Conservation (phyloP, 2,797 vertebrate genomes). For the Poecilia gillii region DNA sequence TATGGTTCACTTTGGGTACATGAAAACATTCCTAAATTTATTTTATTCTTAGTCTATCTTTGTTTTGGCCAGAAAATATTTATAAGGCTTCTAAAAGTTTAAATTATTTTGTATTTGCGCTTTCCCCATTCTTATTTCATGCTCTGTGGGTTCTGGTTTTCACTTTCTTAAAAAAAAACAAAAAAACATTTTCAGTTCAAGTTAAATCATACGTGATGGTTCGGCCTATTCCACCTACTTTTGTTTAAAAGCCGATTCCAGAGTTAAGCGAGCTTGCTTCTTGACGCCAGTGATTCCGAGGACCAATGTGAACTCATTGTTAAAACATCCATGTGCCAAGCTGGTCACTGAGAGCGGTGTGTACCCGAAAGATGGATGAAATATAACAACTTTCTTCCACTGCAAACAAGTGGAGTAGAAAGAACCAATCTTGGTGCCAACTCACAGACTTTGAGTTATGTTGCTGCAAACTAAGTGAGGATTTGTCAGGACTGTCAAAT, state of each 20-base stretch:
- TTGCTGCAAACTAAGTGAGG: background rate
- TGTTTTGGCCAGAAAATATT: background rate
- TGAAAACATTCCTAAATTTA: background rate
- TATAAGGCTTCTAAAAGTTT: background rate
- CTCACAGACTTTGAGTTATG: background rate
- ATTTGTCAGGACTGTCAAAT: constrained; percentile 1
- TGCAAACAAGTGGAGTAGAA: background rate
- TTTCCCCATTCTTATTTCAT: background rate
- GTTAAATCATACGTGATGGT: background rate
- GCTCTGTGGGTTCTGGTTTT: background rate
- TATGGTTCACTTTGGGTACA: background rate
- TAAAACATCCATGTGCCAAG: background rate
- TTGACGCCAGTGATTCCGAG: background rate
- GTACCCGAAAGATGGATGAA: background rate
- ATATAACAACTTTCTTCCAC: background rate
- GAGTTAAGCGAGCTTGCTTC: background rate
- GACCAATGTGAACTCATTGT: background rate
- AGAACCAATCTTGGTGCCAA: background rate
- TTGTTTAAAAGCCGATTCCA: background rate
- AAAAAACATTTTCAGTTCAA: background rate
- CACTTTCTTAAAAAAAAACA: background rate
- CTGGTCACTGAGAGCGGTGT: background rate
- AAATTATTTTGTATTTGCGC: background rate
- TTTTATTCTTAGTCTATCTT: background rate
- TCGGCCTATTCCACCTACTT: background rate